A percentile compares a stretch with the other conserved stretches of the same genome.
phyloP scores from a whole-genome alignment of 2,888 invertebrate species.

The Xanthia icteritia region DNA sequence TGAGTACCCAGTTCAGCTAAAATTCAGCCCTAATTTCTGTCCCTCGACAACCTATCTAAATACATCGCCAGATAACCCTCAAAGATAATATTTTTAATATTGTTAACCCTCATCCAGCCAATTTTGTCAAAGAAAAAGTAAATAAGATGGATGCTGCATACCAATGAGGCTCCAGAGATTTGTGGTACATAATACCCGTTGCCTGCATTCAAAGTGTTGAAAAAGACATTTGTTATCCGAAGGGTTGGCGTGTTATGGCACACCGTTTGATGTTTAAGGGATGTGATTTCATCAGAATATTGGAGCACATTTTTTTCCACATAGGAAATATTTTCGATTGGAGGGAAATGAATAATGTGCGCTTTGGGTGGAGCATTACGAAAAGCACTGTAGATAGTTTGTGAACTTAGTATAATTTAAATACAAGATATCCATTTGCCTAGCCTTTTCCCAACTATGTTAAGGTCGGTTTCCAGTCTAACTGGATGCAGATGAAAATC shows the following conservation, averaged over 20 bases:
- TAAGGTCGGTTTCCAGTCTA: neutral
- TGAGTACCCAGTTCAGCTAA: constrained; percentile 32
- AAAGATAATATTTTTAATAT: constrained; percentile 67
- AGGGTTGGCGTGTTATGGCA: constrained; percentile 54
- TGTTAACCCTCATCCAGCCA: constrained; percentile 37
- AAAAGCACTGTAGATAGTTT: neutral
- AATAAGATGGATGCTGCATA: constrained; percentile 74
- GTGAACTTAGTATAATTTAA: too few relatives aligned
- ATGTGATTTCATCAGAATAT: constrained; percentile 41
- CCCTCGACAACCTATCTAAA: constrained; percentile 59
- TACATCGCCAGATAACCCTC: constrained; percentile 53
- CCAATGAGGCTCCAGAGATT: constrained; percentile 68
- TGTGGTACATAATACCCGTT: constrained; percentile 66
- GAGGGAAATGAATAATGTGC: neutral
- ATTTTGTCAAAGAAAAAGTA: constrained; percentile 65
- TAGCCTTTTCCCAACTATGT: neutral
- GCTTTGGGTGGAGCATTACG: neutral
- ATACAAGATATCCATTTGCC: too few relatives aligned
- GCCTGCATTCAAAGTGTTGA: constrained; percentile 63
- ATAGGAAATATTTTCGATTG: neutral
- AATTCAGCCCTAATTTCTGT: constrained; percentile 35
- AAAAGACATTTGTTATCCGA: constrained; percentile 65
- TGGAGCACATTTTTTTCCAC: constrained; percentile 5
- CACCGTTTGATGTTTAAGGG: constrained; percentile 23
- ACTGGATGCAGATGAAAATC: neutral